Conservation (phyloP, 2,797 vertebrate species). For the Sphaeramia orbicularis region DNA sequence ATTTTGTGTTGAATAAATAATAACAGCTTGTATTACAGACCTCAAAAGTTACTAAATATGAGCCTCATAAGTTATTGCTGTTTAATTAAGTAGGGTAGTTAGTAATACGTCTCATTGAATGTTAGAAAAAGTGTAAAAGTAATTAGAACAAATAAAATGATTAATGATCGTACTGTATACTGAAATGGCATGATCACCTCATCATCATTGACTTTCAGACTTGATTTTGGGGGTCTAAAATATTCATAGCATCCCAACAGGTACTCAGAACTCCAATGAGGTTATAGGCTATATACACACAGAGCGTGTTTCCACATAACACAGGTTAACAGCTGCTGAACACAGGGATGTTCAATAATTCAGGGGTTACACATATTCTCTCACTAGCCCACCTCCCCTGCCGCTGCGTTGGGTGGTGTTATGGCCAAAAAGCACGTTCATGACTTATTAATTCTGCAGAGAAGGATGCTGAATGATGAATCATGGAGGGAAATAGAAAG, state of each 20-base stretch:
- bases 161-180: slow-evolving; percentile 9
- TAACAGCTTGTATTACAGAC: background rate
- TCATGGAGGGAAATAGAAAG: slow-evolving; percentile 46
- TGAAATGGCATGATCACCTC: slow-evolving; percentile 10
- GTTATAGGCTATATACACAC: slow-evolving; percentile 11
- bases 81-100: background rate
- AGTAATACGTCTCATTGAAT: background rate
- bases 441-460: slow-evolving; percentile 60
- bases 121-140: background rate
- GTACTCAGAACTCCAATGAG: slow-evolving; percentile 35
- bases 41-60: too few species aligned
- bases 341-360: slow-evolving; percentile 67
- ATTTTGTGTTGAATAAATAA: background rate
- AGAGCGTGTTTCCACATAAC: background rate
- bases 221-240: slow-evolving; percentile 43
- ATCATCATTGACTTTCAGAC: slow-evolving; percentile 44
- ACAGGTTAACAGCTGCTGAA: slow-evolving; percentile 66
- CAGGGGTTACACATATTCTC: slow-evolving; percentile 52
- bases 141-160: slow-evolving; percentile 13
- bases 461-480: slow-evolving; percentile 35
- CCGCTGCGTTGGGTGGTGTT: slow-evolving; percentile 19
- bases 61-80: background rate
- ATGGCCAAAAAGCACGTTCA: slow-evolving; percentile 46
- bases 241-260: slow-evolving; percentile 54
- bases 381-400: slow-evolving; percentile 42